These are phyloP conservation scores for Seira sanloemensis DNA, from an alignment of 2,888 invertebrate species.

Conservation along the genomic window DNA sequence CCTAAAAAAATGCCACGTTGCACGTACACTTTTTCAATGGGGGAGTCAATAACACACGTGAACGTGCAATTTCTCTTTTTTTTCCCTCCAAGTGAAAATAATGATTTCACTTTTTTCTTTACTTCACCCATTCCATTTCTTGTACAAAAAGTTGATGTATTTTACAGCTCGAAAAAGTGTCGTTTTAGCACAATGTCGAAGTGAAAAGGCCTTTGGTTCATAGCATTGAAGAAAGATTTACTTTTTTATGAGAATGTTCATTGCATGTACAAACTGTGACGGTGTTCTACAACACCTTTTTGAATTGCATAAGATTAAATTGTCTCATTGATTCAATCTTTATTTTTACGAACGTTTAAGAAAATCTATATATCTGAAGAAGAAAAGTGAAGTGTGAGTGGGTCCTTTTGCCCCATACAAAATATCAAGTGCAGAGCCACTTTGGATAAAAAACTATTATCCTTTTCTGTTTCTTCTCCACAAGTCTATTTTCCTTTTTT, in stretches of 20 bases:
- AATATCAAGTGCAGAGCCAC: background rate
- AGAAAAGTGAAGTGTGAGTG: background rate
- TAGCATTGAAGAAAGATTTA: conserved; percentile 34
- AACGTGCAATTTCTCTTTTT: too few species aligned
- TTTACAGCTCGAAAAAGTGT: background rate
- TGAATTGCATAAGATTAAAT: conserved; percentile 54
- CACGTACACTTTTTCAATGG: too few species aligned
- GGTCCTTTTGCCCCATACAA: background rate
- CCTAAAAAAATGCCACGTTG: too few species aligned
- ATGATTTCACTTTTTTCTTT: conserved; percentile 26
- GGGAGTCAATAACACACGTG: too few species aligned
- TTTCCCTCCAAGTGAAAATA: conserved; percentile 47
- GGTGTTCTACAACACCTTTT: background rate
- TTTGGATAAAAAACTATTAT: too few species aligned
- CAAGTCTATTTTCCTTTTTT: background rate
- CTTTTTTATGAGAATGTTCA: conserved; percentile 23
- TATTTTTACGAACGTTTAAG: conserved; percentile 6
- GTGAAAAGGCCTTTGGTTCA: too few species aligned
- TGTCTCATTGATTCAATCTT: conserved; percentile 40
- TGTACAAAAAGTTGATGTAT: background rate
- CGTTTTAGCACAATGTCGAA: background rate
- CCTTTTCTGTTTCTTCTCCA: background rate
- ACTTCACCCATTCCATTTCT: background rate
- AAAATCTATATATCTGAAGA: background rate
- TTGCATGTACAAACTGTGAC: background rate